Percentiles rank a stretch among this genome's conserved stretches.
These are phyloP conservation scores for Chironomus striatipennis DNA, from an alignment of 1,140 invertebrate species.

Conservation along the genomic window DNA sequence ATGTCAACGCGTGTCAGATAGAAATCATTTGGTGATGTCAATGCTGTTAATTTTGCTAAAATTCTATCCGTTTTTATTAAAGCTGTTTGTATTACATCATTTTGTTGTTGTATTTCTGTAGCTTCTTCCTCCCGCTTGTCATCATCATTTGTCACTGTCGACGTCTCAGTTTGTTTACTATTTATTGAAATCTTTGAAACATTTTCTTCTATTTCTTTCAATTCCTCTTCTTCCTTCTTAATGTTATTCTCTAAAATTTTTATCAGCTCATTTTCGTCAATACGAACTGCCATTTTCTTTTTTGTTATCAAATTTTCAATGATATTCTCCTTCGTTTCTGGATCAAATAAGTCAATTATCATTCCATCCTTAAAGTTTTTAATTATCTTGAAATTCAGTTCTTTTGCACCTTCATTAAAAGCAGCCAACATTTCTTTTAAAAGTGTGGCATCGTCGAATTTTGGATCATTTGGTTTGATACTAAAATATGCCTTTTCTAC, in stretches of 20 bases:
- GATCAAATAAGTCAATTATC: background rate
- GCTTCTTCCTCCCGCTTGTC: background rate
- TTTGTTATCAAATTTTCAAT: background rate
- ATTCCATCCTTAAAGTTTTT: background rate
- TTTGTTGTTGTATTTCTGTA: background rate
- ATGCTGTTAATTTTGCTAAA: background rate
- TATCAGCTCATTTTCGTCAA: background rate
- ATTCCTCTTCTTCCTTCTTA: background rate
- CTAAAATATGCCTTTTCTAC: background rate
- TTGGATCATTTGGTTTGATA: slow-evolving; percentile 2
- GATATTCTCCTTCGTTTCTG: background rate
- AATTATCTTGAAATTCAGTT: background rate
- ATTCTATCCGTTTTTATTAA: background rate
- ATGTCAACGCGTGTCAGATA: background rate
- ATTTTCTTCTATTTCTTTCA: background rate
- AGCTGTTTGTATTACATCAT: background rate
- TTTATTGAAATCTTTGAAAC: background rate
- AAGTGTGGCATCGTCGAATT: background rate
- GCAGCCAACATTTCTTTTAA: background rate
- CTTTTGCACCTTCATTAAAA: background rate
- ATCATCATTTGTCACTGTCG: background rate
- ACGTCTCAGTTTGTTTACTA: no score
- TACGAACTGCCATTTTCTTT: background rate
- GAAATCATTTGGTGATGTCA: background rate
- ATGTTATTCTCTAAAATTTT: background rate